Conservation (phyloP, 2,797 vertebrate genomes). For the Garrulus glandarius region DNA sequence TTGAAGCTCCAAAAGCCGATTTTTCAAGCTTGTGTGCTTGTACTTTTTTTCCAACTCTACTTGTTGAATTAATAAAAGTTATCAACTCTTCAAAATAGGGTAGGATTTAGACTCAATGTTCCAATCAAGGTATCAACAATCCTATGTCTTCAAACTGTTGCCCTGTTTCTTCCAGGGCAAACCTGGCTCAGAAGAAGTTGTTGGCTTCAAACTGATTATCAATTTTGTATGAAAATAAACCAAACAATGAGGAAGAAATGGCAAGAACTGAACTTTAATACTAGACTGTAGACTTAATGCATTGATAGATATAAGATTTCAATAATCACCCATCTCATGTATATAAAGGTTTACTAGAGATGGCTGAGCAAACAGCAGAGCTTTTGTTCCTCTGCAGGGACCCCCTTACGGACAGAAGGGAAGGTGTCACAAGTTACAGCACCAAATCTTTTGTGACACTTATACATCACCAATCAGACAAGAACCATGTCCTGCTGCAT, state of each 20-base stretch:
- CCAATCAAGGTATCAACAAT: background rate
- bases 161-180: background rate
- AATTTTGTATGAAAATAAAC: background rate
- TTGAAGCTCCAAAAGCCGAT: background rate
- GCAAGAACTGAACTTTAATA: background rate
- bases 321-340: background rate
- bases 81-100: background rate
- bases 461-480: background rate
- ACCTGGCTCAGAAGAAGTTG: background rate
- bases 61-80: background rate
- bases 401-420: fast-evolving
- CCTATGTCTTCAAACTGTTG: background rate
- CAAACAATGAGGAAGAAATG: background rate
- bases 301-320: background rate
- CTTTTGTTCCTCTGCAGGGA: background rate
- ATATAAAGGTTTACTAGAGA: background rate
- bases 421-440: background rate
- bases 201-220: background rate
- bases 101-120: background rate
- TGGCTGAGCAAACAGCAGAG: background rate
- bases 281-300: background rate
- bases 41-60: background rate
- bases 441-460: background rate
- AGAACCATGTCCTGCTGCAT: background rate
- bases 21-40: background rate